These are phyloP conservation scores for Callionymus lyra DNA, from an alignment of 2,113 vertebrate species.

Conservation along the genomic window DNA sequence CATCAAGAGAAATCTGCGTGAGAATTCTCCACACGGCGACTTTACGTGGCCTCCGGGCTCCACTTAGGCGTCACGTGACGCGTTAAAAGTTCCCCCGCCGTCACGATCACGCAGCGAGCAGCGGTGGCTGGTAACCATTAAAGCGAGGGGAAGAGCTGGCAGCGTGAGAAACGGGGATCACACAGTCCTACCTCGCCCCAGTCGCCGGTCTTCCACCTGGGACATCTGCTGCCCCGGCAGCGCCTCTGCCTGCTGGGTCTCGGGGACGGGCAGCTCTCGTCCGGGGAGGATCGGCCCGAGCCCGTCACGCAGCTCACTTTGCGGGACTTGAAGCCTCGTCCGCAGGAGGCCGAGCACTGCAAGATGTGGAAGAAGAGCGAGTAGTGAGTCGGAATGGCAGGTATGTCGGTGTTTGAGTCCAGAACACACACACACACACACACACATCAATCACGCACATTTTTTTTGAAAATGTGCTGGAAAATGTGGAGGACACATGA, in stretches of 20 bases:
- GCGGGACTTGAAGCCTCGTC: conserved; percentile 82
- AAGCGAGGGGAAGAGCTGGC: conserved; percentile 13
- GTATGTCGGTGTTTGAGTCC: conserved; percentile 3
- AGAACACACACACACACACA: not conserved
- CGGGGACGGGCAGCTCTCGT: conserved; percentile 80
- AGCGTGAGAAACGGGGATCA: conserved; percentile 26
- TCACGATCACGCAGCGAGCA: conserved; percentile 16
- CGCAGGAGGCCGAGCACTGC: conserved; percentile 91
- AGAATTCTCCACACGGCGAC: too few species aligned
- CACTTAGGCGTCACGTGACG: too few species aligned
- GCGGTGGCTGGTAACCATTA: conserved; percentile 30
- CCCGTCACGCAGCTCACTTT: conserved; percentile 82
- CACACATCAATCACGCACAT: not conserved
- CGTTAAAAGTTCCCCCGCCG: too few species aligned
- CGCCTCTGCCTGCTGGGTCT: conserved; percentile 77
- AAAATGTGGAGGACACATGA: not conserved
- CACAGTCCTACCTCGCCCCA: conserved; percentile 89
- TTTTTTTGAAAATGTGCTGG: not conserved
- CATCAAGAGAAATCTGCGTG: too few species aligned
- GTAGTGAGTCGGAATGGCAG: conserved; percentile 1
- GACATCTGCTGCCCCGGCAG: conserved; percentile 83
- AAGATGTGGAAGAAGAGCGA: conserved; percentile 36
- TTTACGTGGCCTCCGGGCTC: too few species aligned
- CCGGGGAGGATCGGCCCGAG: conserved; percentile 74
- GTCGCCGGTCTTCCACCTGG: conserved; percentile 83